A percentile compares a stretch with the other conserved stretches of the same genome.
Conservation (phyloP, 2,797 vertebrate species). For the Melanotaenia parkinsoni region DNA sequence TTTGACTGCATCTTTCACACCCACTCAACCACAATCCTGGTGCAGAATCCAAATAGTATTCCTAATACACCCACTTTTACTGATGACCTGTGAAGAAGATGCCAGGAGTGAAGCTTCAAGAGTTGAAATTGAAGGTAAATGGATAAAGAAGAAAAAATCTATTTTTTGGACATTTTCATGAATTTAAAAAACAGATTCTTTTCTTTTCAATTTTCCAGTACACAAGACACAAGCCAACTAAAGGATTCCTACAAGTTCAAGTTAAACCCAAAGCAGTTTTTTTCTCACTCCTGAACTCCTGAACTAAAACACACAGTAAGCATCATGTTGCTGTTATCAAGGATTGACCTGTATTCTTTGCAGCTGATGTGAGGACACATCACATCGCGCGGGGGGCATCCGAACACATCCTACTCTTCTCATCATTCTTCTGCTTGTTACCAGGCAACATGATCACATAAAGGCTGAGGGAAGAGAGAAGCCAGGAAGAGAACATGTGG, state of each 20-base stretch:
- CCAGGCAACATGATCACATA: conserved; percentile 79
- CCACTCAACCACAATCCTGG: conserved; percentile 13
- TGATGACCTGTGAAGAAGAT: conserved; percentile 2
- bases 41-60: conserved; percentile 10
- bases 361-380: conserved; percentile 66
- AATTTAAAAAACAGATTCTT: too few species aligned
- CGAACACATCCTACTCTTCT: conserved; percentile 68
- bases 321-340: conserved; percentile 10
- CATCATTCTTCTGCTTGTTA: conserved; percentile 77
- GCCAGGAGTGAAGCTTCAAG: background rate
- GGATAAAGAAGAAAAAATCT: too few species aligned
- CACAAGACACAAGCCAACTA: background rate
- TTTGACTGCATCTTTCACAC: conserved; percentile 36
- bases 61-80: conserved; percentile 9
- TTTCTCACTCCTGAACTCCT: conserved; percentile 1
- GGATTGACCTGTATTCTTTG: conserved; percentile 31
- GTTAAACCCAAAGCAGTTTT: too few species aligned
- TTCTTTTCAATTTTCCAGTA: background rate
- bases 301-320: background rate
- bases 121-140: too few species aligned
- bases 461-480: conserved; percentile 65
- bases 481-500: conserved; percentile 72
- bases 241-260: background rate
- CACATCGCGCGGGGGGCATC: conserved; percentile 59
- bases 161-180: too few species aligned